These are phyloP conservation scores for Euura lappo DNA, from an alignment of 1,140 invertebrate genomes.

Conservation along the genomic window DNA sequence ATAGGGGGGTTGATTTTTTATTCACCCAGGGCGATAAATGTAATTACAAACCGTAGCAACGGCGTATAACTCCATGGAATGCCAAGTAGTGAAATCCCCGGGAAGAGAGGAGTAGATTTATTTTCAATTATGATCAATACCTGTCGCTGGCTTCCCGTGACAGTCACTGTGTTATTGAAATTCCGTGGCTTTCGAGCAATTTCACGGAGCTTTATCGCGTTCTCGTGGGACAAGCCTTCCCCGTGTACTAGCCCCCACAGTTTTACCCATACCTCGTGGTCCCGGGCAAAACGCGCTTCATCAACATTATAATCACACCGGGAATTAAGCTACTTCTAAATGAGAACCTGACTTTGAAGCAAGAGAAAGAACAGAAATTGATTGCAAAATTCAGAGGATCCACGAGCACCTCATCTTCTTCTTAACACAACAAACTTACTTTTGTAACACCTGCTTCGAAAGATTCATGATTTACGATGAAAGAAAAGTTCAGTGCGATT, in stretches of 20 bases:
- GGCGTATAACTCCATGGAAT: neutral
- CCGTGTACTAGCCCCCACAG: neutral
- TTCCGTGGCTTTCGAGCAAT: slow-evolving; percentile 48
- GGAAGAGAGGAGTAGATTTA: slow-evolving; percentile 31
- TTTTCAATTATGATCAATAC: slow-evolving; percentile 48
- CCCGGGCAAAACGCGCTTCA: slow-evolving; percentile 3
- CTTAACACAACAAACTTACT: too few relatives aligned
- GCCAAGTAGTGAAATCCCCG: neutral
- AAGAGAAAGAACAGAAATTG: too few relatives aligned
- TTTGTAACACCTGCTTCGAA: too few relatives aligned
- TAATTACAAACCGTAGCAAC: neutral
- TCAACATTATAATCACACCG: slow-evolving; percentile 2
- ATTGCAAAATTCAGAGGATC: too few relatives aligned
- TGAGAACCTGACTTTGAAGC: neutral
- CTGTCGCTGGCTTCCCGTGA: slow-evolving; percentile 15
- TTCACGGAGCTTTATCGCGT: slow-evolving; percentile 50
- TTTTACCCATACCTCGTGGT: neutral
- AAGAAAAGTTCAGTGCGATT: too few relatives aligned
- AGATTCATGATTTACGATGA: too few relatives aligned
- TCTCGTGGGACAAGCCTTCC: slow-evolving; percentile 40
- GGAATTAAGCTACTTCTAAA: neutral
- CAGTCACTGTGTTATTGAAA: slow-evolving; percentile 41
- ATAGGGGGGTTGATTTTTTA: neutral
- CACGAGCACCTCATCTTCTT: too few relatives aligned
- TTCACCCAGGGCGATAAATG: neutral